Conservation (phyloP, 2,113 vertebrate genomes). For the Chunga burmeisteri region DNA sequence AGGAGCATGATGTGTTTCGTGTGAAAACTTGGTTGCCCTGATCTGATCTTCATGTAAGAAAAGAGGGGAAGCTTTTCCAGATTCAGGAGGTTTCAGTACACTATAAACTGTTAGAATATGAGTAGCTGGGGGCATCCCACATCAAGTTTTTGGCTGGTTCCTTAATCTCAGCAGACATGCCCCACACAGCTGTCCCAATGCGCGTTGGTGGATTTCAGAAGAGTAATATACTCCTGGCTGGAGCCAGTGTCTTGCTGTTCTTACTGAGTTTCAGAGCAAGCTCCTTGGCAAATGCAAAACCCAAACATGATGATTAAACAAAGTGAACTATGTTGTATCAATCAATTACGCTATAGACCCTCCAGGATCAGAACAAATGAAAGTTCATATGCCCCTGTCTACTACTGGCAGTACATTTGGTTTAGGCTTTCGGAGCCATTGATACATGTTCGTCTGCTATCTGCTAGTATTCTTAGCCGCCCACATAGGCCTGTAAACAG, state of each 20-base stretch:
- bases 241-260: neutral
- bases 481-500: neutral
- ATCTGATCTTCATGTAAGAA: neutral
- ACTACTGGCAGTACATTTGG: neutral
- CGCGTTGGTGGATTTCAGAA: neutral
- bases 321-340: neutral
- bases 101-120: neutral
- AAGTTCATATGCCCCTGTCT: neutral
- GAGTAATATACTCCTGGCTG: neutral
- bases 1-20: neutral
- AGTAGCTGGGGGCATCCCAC: neutral
- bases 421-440: neutral
- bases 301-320: neutral
- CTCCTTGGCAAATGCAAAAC: neutral
- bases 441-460: fast-evolving
- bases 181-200: neutral
- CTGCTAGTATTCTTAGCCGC: neutral
- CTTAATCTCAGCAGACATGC: neutral
- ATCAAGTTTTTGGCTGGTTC: neutral
- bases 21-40: neutral
- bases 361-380: neutral
- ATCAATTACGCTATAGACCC: neutral
- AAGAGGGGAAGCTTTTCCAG: neutral
- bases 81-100: neutral
- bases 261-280: neutral